Evolutionary conservation across 2,113 vertebrate genomes (phyloP).

Genomic region (Pachycephala philippinensis): DNA sequence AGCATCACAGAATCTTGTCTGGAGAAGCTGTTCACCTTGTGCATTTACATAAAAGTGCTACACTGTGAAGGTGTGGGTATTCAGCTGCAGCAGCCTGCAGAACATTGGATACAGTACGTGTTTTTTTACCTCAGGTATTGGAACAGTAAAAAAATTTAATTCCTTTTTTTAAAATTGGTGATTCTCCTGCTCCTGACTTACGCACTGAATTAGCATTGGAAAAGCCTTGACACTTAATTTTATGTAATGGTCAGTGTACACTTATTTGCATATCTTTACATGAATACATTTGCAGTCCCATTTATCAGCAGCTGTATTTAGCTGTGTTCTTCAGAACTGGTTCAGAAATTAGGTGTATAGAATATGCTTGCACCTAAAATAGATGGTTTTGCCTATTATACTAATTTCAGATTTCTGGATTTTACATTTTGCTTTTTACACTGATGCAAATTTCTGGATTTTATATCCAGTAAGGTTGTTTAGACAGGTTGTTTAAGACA

Average conservation of each 20-base stretch:
- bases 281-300: background rate
- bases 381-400: background rate
- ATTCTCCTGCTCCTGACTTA: conserved; percentile 16
- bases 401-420: background rate
- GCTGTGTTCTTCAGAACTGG: background rate
- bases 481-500: background rate
- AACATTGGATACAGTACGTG: background rate
- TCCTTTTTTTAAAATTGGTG: conserved; percentile 34
- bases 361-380: background rate
- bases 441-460: background rate
- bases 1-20: conserved; percentile 11
- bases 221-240: background rate
- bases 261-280: background rate
- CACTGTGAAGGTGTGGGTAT: conserved; percentile 17
- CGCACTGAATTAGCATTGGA: background rate
- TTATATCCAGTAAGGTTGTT: background rate
- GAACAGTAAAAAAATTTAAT: conserved; percentile 37
- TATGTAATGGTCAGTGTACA: background rate
- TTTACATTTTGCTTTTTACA: background rate
- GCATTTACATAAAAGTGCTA: conserved; percentile 44
- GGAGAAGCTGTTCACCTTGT: conserved; percentile 37
- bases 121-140: conserved; percentile 13
- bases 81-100: background rate
- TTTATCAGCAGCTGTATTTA: background rate
- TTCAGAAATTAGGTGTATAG: background rate